Base-by-base conservation (phyloP, 2,113 vertebrate genomes). In the Columba livia region DNA sequence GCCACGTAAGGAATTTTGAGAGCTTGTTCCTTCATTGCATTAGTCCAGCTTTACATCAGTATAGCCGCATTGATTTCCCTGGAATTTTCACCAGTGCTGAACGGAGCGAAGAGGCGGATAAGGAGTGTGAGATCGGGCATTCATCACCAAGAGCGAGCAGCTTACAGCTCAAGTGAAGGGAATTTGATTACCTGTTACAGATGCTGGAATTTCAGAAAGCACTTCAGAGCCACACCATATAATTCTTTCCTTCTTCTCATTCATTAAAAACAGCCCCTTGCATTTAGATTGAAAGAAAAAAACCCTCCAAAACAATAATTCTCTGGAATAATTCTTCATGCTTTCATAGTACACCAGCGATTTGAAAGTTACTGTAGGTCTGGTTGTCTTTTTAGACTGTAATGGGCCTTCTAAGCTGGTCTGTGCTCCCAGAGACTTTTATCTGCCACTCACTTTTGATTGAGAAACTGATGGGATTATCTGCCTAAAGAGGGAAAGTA, bases 111-210 rank as follows among this genome's bases (percentile, higher is more conserved):
- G 82, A 53, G 56, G 56, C 2, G 2, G 75, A 56, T 75, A 38
- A 69, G 62, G n/a, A 32, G 34, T 5, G 11, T 50, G 28, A 26
- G 71, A 50, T 4, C 0, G 1, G 44, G 61, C 79, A 78, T 90
- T 50, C 69, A 66, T 89, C 84, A 79, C 65, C 20, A 12, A 75
- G 94, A 90, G 92, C 19, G 4, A 78, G 87, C 79, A 92, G 94
- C 88, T 92, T 74, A 73, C 62, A 18, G 58, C 91, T 74, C 44
- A 81, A 95, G 93, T 36, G 83, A 86, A 85, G 83, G 84, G 64
- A 96, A 96, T 86, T 57, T 70, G 90, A 88, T 92, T 96, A 90
- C 92, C 95, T 96, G 69, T 77, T 94, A 77, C 24, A 85, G 92
- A 94, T 10, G 80, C 85, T 84, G 83, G 7, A 75, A 90, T 90